Base-by-base conservation (phyloP, 2,113 vertebrate species). In the Alethe diademata region DNA sequence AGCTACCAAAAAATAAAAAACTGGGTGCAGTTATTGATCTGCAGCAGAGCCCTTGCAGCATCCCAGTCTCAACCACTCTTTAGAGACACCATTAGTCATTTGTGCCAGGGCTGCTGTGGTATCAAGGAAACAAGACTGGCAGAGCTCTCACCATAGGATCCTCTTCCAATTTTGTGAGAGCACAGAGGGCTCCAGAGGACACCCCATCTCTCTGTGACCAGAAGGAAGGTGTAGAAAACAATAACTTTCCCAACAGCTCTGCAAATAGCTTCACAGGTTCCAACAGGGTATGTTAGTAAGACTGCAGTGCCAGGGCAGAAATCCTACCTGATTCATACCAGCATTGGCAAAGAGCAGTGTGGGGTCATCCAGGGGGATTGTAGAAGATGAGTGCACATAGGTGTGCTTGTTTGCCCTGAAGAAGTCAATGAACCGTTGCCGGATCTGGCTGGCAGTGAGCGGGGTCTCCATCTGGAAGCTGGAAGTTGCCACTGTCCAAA, bases 321-420 rank as follows among this genome's bases (percentile, higher is more conserved):
- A 69, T 53, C 90, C 85, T 97, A 99, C 99, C 99, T 99, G 99
- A 96, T 99, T 99, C 99, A 99, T 99, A 91, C 99, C 99, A 3
- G 99, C 99, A 14, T 99, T 99, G 92, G 99, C 99, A 60, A 99
- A 99, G 20, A 99, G 99, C 93, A 99, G 97, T 0, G 99, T 99
- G 93, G 99, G 99, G 90, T 99, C 99, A 23, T 99, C 99, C 97
- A 99, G 86, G 0, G 99, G 99, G 86, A 99, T 96, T 54, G 98
- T 98, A 64, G 99, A 93, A 3, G 99, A 99, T 0, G 99, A 99
- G 93, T 99, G 99, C 78, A 99, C 99, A 8, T 99, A 99, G 42
- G 98, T 98, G 79, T 99, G 99, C 56, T 98, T 96, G 81, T 99
- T 95, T 42, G 90, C 96, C 78, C 97, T 98, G 96, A 99, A 99